phyloP scores from a whole-genome alignment of 2,113 vertebrate genomes.

The Aphyosemion australe region DNA sequence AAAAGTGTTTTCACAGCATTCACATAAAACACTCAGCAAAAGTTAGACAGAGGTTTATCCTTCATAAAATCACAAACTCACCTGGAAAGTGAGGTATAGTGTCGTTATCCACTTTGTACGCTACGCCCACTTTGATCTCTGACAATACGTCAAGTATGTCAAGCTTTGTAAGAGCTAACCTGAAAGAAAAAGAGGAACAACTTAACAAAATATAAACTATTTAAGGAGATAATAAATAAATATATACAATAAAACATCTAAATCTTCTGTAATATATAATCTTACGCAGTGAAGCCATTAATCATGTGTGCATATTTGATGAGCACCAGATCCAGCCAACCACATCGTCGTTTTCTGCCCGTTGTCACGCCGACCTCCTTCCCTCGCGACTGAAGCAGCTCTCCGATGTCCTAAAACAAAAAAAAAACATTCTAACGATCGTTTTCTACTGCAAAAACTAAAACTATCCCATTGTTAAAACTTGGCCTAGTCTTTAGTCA shows the following conservation, averaged over 20 bases:
- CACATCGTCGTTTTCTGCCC: slow-evolving; percentile 94
- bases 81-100: slow-evolving; percentile 97
- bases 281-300: slow-evolving; percentile 98
- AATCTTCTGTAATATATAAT: not conserved
- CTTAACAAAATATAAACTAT: too few species aligned
- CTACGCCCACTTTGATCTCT: slow-evolving; percentile 94
- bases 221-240: too few species aligned
- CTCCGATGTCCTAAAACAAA: slow-evolving; percentile 84
- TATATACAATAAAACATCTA: not conserved
- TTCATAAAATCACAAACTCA: slow-evolving; percentile 53
- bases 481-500: not conserved
- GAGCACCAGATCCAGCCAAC: slow-evolving; percentile 95
- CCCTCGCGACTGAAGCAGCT: slow-evolving; percentile 89
- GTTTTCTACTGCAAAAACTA: not conserved
- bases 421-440: not conserved
- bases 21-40: too few species aligned
- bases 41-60: not conserved
- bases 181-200: slow-evolving; percentile 49
- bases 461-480: not conserved
- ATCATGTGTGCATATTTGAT: slow-evolving; percentile 98
- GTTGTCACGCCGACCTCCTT: slow-evolving; percentile 96
- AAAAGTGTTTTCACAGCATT: too few species aligned
- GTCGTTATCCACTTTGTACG: slow-evolving; percentile 90
- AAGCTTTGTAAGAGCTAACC: slow-evolving; percentile 96
- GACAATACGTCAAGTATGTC: slow-evolving; percentile 94